Evolutionary conservation across 2,797 vertebrate genomes (phyloP).

Genomic region (Xenopus petersii): DNA sequence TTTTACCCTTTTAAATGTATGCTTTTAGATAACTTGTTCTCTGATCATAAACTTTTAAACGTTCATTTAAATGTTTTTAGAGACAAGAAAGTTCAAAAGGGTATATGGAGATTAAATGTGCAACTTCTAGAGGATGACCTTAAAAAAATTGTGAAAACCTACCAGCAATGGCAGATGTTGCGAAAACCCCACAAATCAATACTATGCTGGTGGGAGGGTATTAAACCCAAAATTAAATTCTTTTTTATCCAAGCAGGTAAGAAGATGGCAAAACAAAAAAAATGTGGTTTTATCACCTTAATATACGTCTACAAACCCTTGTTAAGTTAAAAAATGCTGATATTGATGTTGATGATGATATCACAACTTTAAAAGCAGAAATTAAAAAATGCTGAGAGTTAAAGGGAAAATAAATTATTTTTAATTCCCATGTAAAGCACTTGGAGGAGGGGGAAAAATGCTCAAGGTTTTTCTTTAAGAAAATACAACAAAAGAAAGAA

Average conservation of each 20-base stretch:
- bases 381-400: not conserved
- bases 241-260: not conserved
- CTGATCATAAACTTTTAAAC: not conserved
- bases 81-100: not conserved
- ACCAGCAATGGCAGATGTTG: not conserved
- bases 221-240: not conserved
- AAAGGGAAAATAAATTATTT: not conserved
- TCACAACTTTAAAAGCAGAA: not conserved
- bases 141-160: not conserved
- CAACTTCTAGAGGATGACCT: not conserved
- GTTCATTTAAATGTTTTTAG: not conserved
- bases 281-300: not conserved
- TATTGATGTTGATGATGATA: not conserved
- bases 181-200: too few relatives aligned
- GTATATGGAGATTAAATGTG: not conserved
- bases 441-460: not conserved
- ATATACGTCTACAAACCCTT: not conserved
- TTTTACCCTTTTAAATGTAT: not conserved
- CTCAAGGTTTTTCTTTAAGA: not conserved
- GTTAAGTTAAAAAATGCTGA: not conserved
- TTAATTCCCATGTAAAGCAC: not conserved
- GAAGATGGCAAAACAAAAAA: not conserved
- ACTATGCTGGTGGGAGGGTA: not conserved
- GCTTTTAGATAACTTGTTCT: not conserved
- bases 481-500: not conserved